Evolutionary conservation across 2,797 vertebrate species (phyloP).

Genomic region (Thamnophis elegans): DNA sequence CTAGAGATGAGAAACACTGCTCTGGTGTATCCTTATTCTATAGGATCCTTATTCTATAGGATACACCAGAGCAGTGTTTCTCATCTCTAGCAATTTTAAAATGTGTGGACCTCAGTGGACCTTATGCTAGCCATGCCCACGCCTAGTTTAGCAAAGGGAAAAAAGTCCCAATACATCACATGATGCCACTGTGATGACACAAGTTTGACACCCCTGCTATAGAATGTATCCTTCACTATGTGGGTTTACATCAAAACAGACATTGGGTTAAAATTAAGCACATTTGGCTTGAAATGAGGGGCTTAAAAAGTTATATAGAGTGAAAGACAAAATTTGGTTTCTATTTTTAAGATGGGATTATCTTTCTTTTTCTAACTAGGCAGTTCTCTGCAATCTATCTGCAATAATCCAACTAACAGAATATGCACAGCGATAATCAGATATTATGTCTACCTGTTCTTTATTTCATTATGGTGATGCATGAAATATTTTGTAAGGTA

Average conservation of each 20-base stretch:
- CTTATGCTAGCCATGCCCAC: no score
- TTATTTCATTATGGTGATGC: background rate
- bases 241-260: background rate
- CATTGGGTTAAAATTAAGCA: background rate
- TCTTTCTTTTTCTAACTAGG: background rate
- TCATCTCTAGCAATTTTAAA: no score
- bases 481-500: background rate
- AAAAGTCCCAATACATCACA: no score
- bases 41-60: no score
- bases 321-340: background rate
- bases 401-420: background rate
- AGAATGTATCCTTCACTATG: background rate
- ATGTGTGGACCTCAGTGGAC: no score
- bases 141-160: no score
- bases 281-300: background rate
- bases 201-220: background rate
- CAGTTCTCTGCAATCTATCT: background rate
- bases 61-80: no score
- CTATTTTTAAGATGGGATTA: background rate
- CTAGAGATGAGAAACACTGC: background rate
- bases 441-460: background rate
- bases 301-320: background rate
- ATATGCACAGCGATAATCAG: background rate
- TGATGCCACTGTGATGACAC: no score
- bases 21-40: background rate